Evolutionary conservation across 1,140 invertebrate species (phyloP), one percentile per base, ranked within the genome.

Genomic region (Drosophila malerkotliana): DNA sequence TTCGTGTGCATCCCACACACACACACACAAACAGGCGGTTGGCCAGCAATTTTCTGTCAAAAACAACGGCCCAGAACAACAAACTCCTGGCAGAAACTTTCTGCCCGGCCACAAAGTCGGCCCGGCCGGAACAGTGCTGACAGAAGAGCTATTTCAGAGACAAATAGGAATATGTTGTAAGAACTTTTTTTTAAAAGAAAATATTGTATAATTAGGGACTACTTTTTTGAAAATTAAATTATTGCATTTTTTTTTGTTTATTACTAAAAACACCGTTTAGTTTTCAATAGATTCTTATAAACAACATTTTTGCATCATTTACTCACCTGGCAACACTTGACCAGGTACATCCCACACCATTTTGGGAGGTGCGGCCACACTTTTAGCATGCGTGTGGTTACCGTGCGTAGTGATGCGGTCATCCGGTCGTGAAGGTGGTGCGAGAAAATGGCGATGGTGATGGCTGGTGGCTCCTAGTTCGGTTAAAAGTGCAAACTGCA

Each of bases 361-460:
- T 52, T 32, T 14, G 32, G 66, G 62, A 47, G 64, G 60, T 55
- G 41, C 61, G 57, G 77, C 79, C 79, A 79, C 79, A 83, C 75
- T 83, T 83, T 83, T 76, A 78, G 79, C 79, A 83, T 83, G 78
- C 78, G 73, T 83, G 79, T 55, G 75, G 71, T 77, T 74, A 62
- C 62, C 56, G 48, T 47, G 26, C 26, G 37, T 62, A 53, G 55
- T 79, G 79, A 75, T 82, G 55, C 79, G 79, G 79, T 82, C 79
- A 83, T 49, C 79, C 75, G 75, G 71, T 80, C 15, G 8, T 47
- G 18, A 21, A 21, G 18, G 44, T 47, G 44, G 8, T 47, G 44
- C 44, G 18, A 47, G 8, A 18, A 21, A 18, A 18, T 47, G 44
- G 15, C 15, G 44, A 21, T 18, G 15, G 41, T 45, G 41, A 15